Conservation (phyloP, 2,797 vertebrate genomes). For the Harpagifer antarcticus region DNA sequence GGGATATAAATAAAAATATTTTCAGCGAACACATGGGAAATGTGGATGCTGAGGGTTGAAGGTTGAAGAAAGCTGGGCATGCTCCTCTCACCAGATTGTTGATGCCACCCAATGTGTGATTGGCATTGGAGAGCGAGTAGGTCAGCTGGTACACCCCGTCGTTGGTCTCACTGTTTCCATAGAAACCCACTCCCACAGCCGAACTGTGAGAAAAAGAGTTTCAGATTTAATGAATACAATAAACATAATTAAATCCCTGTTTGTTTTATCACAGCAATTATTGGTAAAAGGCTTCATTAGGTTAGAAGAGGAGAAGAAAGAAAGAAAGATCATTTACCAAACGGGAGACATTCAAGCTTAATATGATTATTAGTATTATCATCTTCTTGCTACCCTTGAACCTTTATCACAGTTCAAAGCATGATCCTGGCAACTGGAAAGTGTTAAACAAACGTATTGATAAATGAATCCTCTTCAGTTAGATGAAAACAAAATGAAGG, state of each 20-base stretch:
- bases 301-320: constrained; percentile 19
- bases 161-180: constrained; percentile 97
- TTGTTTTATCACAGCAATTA: constrained; percentile 5
- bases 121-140: constrained; percentile 93
- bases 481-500: neutral
- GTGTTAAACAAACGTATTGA: neutral
- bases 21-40: neutral
- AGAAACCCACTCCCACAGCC: constrained; percentile 95
- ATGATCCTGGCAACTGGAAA: constrained; percentile 11
- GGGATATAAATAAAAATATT: neutral
- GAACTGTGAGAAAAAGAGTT: constrained; percentile 79
- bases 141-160: constrained; percentile 95
- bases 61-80: constrained; percentile 23
- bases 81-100: constrained; percentile 89
- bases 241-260: constrained; percentile 26
- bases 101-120: constrained; percentile 92
- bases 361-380: neutral
- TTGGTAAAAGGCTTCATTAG: neutral
- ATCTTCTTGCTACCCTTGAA: neutral
- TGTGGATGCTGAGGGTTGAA: neutral
- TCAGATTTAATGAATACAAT: constrained; percentile 35
- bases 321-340: constrained; percentile 7
- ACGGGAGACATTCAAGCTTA: constrained; percentile 19
- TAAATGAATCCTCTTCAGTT: neutral
- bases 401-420: neutral